Conservation (phyloP, 2,113 vertebrate species). For the Synchiropus splendidus region DNA sequence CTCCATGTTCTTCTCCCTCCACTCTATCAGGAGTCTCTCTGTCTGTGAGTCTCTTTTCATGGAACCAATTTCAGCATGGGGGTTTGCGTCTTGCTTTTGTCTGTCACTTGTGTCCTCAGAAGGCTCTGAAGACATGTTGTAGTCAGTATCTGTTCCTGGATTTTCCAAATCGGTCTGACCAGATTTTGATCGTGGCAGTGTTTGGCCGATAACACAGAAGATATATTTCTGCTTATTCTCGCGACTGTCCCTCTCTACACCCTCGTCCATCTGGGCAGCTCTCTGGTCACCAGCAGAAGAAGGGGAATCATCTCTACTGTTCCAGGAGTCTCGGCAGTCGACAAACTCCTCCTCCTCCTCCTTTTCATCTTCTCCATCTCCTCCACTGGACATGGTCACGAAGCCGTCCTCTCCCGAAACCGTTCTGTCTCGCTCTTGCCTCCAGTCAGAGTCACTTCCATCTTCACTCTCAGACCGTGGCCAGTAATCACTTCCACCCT, state of each 20-base stretch:
- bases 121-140: neutral
- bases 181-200: slow-evolving; percentile 18
- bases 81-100: slow-evolving; percentile 11
- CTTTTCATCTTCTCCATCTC: slow-evolving; percentile 47
- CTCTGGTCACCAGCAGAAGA: slow-evolving; percentile 11
- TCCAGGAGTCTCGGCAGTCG: slow-evolving; percentile 57
- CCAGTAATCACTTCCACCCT: slow-evolving; percentile 15
- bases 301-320: slow-evolving; percentile 9
- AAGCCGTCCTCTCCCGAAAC: slow-evolving; percentile 52
- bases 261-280: slow-evolving; percentile 2
- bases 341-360: slow-evolving; percentile 50
- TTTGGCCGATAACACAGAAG: slow-evolving; percentile 47
- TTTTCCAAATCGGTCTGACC: slow-evolving; percentile 4
- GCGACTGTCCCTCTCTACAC: slow-evolving; percentile 1
- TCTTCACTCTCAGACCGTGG: slow-evolving; percentile 23
- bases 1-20: slow-evolving; percentile 39
- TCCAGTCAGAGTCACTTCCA: slow-evolving; percentile 42
- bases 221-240: slow-evolving; percentile 22
- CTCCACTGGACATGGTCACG: slow-evolving; percentile 57
- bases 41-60: slow-evolving; percentile 42
- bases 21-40: slow-evolving; percentile 48
- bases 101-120: slow-evolving; percentile 4
- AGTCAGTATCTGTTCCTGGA: neutral
- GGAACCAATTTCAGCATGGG: slow-evolving; percentile 2
- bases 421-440: slow-evolving; percentile 29